Evolutionary conservation across 2,113 vertebrate species (phyloP).

Genomic region (Piprites chloris): DNA sequence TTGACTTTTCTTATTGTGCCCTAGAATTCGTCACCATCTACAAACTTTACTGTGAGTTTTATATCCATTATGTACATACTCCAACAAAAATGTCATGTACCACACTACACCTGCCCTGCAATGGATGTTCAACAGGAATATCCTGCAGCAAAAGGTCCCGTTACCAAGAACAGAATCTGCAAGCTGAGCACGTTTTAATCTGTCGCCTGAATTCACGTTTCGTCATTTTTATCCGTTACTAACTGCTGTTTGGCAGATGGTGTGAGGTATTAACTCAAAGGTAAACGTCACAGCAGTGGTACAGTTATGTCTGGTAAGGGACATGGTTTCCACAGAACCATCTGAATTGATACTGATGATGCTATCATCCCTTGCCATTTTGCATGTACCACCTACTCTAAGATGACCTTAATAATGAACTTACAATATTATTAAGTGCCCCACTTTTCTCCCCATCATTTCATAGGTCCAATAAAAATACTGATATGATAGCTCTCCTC

Average conservation of each 20-base stretch:
- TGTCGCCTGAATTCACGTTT: accelerated
- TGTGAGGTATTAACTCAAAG: background rate
- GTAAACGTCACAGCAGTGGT: background rate
- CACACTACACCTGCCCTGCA: background rate
- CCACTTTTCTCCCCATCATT: background rate
- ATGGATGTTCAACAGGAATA: background rate
- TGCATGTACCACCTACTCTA: background rate
- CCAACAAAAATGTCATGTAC: background rate
- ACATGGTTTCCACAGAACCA: background rate
- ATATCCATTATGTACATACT: background rate
- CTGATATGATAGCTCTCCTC: background rate
- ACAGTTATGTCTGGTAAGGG: background rate
- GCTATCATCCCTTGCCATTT: background rate
- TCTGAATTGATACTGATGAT: background rate
- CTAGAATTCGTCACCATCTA: background rate
- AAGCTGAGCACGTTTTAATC: background rate
- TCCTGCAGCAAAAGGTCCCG: background rate
- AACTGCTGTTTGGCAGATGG: background rate
- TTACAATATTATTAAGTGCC: background rate
- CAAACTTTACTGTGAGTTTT: background rate
- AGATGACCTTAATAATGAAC: background rate
- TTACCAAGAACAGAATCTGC: background rate
- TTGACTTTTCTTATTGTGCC: background rate
- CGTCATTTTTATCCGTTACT: accelerated
- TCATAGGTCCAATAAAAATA: background rate